Evolutionary conservation across 2,113 vertebrate species (phyloP).

Genomic region (Merops nubicus): DNA sequence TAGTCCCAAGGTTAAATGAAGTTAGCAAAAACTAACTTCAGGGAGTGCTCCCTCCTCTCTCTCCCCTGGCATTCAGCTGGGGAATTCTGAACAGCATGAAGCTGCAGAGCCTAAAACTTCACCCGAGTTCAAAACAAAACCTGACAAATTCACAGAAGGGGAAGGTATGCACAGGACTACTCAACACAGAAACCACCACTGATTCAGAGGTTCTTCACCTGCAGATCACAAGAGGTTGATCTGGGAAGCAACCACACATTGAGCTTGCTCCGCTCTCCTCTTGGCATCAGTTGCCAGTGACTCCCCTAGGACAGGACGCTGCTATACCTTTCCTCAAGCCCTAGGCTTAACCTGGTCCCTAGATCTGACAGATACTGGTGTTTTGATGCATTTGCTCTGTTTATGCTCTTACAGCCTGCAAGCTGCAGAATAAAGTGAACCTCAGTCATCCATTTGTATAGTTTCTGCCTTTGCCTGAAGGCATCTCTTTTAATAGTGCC

Average conservation of each 20-base stretch:
- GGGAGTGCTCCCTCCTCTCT: neutral
- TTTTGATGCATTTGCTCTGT: neutral
- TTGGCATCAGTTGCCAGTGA: neutral
- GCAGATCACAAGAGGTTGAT: neutral
- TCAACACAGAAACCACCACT: neutral
- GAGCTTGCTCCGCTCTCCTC: neutral
- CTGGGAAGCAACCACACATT: fast-evolving
- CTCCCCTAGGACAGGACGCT: neutral
- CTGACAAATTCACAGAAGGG: neutral
- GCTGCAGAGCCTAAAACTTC: neutral
- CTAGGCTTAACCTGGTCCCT: neutral
- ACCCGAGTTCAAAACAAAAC: neutral
- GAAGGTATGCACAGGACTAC: neutral
- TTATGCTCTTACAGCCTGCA: neutral
- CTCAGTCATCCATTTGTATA: neutral
- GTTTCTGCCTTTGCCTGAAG: neutral
- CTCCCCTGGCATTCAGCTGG: neutral
- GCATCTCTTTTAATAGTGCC: neutral
- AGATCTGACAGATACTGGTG: neutral
- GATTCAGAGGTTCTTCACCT: neutral
- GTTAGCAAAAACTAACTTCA: neutral
- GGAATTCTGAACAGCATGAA: neutral
- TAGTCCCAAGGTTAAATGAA: neutral
- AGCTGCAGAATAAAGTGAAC: neutral
- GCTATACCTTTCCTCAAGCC: neutral